Evolutionary conservation across 2,888 invertebrate genomes (phyloP).

Genomic region (Nymphalis c-album): DNA sequence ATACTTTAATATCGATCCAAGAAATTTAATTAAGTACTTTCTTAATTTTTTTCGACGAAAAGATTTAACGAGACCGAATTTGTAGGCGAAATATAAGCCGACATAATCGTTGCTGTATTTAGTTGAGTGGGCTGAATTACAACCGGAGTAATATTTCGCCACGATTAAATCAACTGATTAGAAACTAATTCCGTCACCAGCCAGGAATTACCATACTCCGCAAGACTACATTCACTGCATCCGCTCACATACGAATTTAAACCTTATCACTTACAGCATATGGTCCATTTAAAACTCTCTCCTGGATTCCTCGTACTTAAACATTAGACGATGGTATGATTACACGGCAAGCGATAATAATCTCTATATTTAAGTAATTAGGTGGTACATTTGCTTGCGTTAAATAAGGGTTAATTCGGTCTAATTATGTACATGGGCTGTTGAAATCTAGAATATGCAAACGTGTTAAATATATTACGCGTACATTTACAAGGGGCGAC

Average conservation of each 20-base stretch:
- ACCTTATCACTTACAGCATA: not conserved
- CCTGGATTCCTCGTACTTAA: constrained; percentile 2
- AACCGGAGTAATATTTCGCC: constrained; percentile 35
- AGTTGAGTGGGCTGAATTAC: constrained; percentile 16
- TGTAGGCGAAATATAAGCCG: not conserved
- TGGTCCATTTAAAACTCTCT: not conserved
- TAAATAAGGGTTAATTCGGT: constrained; percentile 24
- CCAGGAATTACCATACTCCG: constrained; percentile 32
- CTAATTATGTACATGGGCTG: constrained; percentile 44
- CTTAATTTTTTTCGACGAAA: too few species aligned
- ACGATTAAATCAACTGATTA: constrained; percentile 62
- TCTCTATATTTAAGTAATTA: constrained; percentile 15
- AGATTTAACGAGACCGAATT: too few species aligned
- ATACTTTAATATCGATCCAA: too few species aligned
- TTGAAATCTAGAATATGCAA: constrained; percentile 44
- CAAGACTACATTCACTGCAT: constrained; percentile 21
- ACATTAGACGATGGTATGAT: constrained; percentile 17
- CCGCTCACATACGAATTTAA: constrained; percentile 7
- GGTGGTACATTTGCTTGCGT: constrained; percentile 28
- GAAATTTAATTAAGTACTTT: too few species aligned
- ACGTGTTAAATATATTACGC: constrained; percentile 23
- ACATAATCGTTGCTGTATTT: constrained; percentile 12
- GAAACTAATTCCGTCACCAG: constrained; percentile 49
- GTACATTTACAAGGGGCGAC: constrained; percentile 12
- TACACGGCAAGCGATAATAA: constrained; percentile 19